Percentiles rank a stretch among this genome's conserved stretches.
Evolutionary conservation across 2,113 vertebrate genomes (phyloP).

Genomic region (Lagenorhynchus albirostris): DNA sequence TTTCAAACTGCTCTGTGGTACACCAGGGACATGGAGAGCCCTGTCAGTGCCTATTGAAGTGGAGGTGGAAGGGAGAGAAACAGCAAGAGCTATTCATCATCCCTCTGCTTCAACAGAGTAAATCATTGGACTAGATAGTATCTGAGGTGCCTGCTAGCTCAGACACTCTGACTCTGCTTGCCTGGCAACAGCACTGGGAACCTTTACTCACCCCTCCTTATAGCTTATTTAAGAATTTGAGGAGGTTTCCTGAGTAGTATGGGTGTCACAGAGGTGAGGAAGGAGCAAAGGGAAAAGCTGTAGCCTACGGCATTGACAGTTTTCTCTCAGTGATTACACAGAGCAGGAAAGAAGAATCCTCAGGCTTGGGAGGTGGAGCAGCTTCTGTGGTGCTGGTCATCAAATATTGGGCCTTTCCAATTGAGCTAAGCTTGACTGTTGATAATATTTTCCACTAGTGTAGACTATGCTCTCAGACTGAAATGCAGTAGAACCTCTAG

Average conservation of each 20-base stretch:
- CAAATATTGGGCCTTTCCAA: background rate
- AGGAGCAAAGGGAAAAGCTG: background rate
- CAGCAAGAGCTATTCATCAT: background rate
- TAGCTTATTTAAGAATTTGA: background rate
- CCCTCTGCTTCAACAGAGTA: background rate
- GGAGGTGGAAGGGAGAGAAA: background rate
- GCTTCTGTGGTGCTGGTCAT: background rate
- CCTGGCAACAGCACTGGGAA: background rate
- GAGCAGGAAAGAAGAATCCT: background rate
- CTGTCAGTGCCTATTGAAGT: background rate
- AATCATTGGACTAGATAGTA: background rate
- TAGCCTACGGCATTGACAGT: background rate
- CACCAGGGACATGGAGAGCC: background rate
- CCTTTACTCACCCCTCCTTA: background rate
- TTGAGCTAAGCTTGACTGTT: background rate
- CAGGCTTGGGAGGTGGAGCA: background rate
- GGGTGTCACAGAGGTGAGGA: background rate
- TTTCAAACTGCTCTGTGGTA: background rate
- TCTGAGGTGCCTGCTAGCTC: background rate
- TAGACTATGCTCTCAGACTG: background rate
- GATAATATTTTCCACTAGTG: background rate
- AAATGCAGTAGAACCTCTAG: background rate
- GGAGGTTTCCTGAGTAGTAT: background rate
- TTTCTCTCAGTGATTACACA: background rate
- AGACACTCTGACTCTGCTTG: background rate